These are phyloP conservation scores for Onchidella celtica DNA, from an alignment of 2,888 invertebrate genomes.

Conservation along the genomic window DNA sequence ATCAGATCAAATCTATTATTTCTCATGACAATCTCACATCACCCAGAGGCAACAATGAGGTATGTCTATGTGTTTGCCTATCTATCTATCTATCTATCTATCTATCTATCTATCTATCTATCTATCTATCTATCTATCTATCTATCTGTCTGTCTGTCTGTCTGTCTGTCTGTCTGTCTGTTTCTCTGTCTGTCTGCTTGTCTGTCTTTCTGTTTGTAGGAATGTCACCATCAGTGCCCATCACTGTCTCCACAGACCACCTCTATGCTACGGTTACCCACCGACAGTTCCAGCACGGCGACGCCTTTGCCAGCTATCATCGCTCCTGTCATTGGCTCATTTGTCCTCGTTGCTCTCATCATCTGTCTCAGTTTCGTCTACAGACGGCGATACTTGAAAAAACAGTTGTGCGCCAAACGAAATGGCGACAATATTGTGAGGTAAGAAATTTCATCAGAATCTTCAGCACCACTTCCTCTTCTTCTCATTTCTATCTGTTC, in stretches of 20 bases:
- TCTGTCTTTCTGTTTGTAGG: not conserved
- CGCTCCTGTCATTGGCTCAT: slow-evolving; percentile 60
- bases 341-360: slow-evolving; percentile 59
- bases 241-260: slow-evolving; percentile 18
- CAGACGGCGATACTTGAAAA: slow-evolving; percentile 41
- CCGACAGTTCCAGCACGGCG: not conserved
- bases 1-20: no score
- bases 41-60: no score
- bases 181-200: not conserved
- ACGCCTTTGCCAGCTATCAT: slow-evolving; percentile 58
- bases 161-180: not conserved
- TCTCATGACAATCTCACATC: no score
- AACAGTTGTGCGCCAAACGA: slow-evolving; percentile 1
- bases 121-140: slow-evolving; percentile 13
- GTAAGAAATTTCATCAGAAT: not conserved
- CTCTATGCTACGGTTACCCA: slow-evolving; percentile 1
- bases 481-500: no score
- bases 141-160: not conserved
- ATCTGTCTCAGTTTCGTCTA: slow-evolving; percentile 55
- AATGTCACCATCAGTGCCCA: no score
- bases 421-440: not conserved
- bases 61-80: slow-evolving; percentile 14
- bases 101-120: slow-evolving; percentile 16
- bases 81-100: slow-evolving; percentile 19
- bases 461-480: no score